These are phyloP conservation scores for Maniola hyperantus DNA, from an alignment of 2,888 invertebrate genomes.

Conservation along the genomic window DNA sequence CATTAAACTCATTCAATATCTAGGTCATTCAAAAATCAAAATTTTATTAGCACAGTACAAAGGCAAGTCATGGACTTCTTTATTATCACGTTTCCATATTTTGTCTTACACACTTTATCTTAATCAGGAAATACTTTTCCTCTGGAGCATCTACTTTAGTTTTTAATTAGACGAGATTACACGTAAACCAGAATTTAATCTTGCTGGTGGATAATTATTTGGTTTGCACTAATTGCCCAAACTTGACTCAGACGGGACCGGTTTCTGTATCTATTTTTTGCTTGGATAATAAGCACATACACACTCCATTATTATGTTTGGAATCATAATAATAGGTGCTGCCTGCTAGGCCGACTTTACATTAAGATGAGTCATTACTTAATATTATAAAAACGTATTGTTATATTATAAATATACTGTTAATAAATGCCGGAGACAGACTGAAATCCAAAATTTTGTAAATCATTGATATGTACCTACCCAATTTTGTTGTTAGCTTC, in stretches of 20 bases:
- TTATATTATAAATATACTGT: too few species aligned
- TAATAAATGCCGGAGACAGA: background rate
- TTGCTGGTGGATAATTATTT: constrained; percentile 23
- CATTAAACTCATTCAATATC: background rate
- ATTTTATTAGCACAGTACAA: background rate
- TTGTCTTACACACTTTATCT: background rate
- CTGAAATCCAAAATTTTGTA: background rate
- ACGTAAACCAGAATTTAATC: constrained; percentile 26
- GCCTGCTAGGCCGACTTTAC: background rate
- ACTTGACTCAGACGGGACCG: constrained; percentile 28
- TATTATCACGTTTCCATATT: background rate
- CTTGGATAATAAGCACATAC: constrained; percentile 23
- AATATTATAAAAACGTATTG: background rate
- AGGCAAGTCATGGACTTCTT: background rate
- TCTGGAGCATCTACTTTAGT: background rate
- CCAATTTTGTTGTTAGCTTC: too few species aligned
- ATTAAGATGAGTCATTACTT: background rate
- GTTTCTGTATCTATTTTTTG: constrained; percentile 30
- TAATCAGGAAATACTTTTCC: background rate
- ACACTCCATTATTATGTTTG: constrained; percentile 8
- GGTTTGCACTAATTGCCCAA: constrained; percentile 26
- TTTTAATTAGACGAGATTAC: constrained; percentile 12
- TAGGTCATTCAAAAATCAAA: background rate
- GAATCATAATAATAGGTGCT: background rate
- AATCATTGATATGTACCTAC: too few species aligned